Base-by-base conservation (phyloP, 1,140 invertebrate genomes). In the Saccostrea echinata region DNA sequence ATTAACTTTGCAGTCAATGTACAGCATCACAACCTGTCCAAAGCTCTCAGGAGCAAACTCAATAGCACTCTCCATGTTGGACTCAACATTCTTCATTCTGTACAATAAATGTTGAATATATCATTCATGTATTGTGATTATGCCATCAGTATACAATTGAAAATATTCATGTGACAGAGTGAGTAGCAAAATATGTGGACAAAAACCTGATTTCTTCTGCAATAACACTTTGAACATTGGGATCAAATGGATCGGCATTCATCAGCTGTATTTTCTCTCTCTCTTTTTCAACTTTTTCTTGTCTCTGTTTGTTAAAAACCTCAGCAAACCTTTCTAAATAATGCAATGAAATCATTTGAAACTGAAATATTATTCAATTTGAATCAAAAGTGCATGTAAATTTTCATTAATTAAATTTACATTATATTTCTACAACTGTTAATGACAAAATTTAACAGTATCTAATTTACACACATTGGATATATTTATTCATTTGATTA, bases 21-120 rank as follows among this genome's bases (percentile, higher is more conserved):
- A 99, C 61, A 99, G 96, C 98, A 99, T 99, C 18, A 98, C 97
- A 71, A 99, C 98, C 24, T 98, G 98, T 81, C 98, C 99, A 95
- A 99, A 99, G 27, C 97, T 98, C 95, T 99, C 98, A 0, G 99
- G 99, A 95, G 98, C 98, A 94, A 98, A 98, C 94, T 99, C 98
- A 96, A 99, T 99, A 0, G 98, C 99, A 0, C 98, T 98, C 93
- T 99, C 98, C 98, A 99, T 99, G 94, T 99, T 99, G 0, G 97
- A 97, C 95, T 99, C 98, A 88, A 99, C 98, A 95, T 99, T 99
- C 94, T 99, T 98, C 92, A 98, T 97, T 82, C 95, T 94, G 86
- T 3, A 91, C 82, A 51, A 88, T 68, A 21, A 86, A 61, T 24
- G 18, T 18, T n/a, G 55, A 61, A 61, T 18, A 6, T 61, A 21